A percentile compares a stretch with the other conserved stretches of the same genome.
phyloP scores from a whole-genome alignment of 1,140 invertebrate species.

The Penaeus vannamei region DNA sequence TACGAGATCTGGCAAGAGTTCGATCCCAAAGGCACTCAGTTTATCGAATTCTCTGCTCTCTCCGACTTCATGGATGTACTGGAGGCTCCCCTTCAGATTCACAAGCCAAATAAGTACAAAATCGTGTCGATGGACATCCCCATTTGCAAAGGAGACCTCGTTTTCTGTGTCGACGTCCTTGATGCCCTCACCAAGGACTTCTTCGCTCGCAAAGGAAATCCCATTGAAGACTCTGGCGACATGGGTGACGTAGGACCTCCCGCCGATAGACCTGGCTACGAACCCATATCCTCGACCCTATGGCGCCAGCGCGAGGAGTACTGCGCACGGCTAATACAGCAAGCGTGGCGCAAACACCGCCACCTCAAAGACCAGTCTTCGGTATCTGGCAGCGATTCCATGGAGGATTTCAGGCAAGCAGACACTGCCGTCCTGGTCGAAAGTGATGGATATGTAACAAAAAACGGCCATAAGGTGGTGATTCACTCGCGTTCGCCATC shows the following conservation, averaged over 20 bases:
- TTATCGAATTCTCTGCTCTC: constrained; percentile 93
- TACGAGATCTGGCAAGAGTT: constrained; percentile 99
- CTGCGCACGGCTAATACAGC: constrained; percentile 94
- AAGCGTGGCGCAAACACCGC: constrained; percentile 80
- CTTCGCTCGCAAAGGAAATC: constrained; percentile 89
- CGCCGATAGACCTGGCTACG: constrained; percentile 89
- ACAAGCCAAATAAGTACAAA: constrained; percentile 99
- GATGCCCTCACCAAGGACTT: constrained; percentile 92
- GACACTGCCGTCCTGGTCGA: constrained; percentile 86
- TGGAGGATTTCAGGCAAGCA: constrained; percentile 72
- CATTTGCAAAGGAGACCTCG: constrained; percentile 96
- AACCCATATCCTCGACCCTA: constrained; percentile 93
- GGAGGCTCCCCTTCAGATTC: constrained; percentile 94
- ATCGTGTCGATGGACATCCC: constrained; percentile 99
- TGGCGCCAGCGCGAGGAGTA: constrained; percentile 96
- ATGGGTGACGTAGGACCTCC: constrained; percentile 82
- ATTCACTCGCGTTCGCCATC: constrained; percentile 88
- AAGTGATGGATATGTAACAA: constrained; percentile 84
- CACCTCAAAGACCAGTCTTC: constrained; percentile 68
- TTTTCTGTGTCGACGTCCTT: constrained; percentile 98
- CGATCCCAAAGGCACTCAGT: constrained; percentile 97
- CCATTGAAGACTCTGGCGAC: constrained; percentile 87
- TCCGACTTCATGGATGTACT: constrained; percentile 96
- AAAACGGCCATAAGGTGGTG: constrained; percentile 90
- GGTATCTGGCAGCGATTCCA: constrained; percentile 71